These are phyloP conservation scores for Lepidiolamprologus cunningtoni DNA, from an alignment of 2,113 vertebrate genomes.

Conservation along the genomic window DNA sequence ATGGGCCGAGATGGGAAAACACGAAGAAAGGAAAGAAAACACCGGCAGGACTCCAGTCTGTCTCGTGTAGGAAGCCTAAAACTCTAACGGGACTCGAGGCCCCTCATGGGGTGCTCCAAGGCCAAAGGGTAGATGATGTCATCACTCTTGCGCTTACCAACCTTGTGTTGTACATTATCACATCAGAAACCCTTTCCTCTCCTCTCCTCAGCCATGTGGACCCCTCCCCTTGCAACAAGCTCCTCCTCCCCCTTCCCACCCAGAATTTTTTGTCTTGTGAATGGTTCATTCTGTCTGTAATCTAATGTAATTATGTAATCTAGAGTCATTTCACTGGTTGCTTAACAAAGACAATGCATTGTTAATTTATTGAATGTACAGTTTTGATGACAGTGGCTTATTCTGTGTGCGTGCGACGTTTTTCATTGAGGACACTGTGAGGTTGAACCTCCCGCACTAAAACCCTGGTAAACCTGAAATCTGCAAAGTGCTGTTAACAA, in stretches of 20 bases:
- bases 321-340: conserved; percentile 55
- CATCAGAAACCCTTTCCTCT: background rate
- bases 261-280: conserved; percentile 37
- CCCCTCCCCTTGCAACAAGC: background rate
- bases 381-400: conserved; percentile 58
- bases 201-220: conserved; percentile 10
- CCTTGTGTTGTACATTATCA: conserved; percentile 25
- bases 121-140: conserved; percentile 32
- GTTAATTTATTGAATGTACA: conserved; percentile 69
- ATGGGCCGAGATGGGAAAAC: background rate
- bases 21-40: background rate
- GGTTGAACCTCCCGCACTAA: conserved; percentile 22
- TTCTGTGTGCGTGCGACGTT: background rate
- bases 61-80: background rate
- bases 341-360: conserved; percentile 42
- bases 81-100: background rate
- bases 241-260: background rate
- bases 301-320: conserved; percentile 62
- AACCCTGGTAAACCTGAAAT: conserved; percentile 35
- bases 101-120: background rate
- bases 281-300: conserved; percentile 50
- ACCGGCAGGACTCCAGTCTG: background rate
- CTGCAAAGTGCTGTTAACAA: conserved; percentile 63
- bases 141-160: conserved; percentile 17
- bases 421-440: conserved; percentile 35